A percentile compares a stretch with the other conserved stretches of the same genome.
These are phyloP conservation scores for Chionis minor DNA, from an alignment of 2,113 vertebrate species.

Conservation along the genomic window DNA sequence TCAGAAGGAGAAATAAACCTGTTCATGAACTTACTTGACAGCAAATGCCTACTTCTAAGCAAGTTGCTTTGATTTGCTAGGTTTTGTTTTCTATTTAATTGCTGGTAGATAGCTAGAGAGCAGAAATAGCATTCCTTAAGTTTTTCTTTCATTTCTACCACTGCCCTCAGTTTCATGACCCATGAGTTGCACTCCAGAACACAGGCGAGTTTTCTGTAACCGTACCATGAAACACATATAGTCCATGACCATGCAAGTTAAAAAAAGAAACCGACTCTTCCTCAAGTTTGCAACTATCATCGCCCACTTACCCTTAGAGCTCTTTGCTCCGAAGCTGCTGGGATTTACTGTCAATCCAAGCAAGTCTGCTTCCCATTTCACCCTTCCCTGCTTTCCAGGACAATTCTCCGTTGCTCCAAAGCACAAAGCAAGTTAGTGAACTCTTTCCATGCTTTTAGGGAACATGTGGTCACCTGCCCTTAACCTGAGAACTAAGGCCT, in stretches of 20 bases:
- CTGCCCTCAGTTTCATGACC: neutral
- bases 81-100: neutral
- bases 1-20: neutral
- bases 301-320: neutral
- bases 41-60: neutral
- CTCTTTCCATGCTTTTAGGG: neutral
- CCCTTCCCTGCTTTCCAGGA: neutral
- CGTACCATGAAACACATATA: neutral
- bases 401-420: neutral
- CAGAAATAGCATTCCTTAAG: neutral
- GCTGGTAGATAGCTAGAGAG: neutral
- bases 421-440: fast-evolving
- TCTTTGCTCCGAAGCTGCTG: neutral
- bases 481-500: neutral
- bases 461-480: neutral
- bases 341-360: neutral
- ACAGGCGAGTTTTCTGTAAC: neutral
- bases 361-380: neutral
- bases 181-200: neutral
- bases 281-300: neutral
- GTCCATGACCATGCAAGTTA: fast-evolving
- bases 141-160: neutral
- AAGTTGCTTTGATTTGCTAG: neutral
- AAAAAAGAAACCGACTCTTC: neutral
- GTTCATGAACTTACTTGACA: neutral